A percentile compares a stretch with the other conserved stretches of the same genome.
Evolutionary conservation across 2,113 vertebrate species (phyloP).

Genomic region (Nycticorax nycticorax): DNA sequence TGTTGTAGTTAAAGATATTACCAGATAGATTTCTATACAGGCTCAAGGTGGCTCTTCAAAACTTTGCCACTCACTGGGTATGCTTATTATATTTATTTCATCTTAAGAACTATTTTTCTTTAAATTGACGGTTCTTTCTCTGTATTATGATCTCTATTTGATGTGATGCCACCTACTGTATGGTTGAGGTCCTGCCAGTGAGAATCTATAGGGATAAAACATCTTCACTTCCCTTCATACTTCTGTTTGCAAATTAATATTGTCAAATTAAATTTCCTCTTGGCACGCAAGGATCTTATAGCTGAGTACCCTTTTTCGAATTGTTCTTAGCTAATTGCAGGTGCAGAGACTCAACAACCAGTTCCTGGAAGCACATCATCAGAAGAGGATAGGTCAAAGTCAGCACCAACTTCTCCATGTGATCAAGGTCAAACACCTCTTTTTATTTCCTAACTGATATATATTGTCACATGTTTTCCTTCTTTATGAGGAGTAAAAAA

Average conservation of each 20-base stretch:
- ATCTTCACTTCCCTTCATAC: neutral
- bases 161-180: neutral
- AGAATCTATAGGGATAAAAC: neutral
- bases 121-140: neutral
- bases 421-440: constrained; percentile 84
- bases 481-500: neutral
- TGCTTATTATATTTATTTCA: neutral
- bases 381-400: constrained; percentile 90
- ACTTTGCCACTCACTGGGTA: neutral
- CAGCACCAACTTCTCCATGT: constrained; percentile 92
- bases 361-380: constrained; percentile 83
- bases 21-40: neutral
- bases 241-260: neutral
- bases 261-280: neutral
- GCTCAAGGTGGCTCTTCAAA: neutral
- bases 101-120: neutral
- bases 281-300: neutral
- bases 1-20: neutral
- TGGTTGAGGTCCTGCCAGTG: neutral
- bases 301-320: neutral
- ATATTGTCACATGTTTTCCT: neutral
- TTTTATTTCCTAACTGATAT: neutral
- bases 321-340: constrained; percentile 86
- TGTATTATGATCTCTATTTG: neutral
- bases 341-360: constrained; percentile 87